Evolutionary conservation across 1,140 invertebrate genomes (phyloP), one percentile per base, ranked within the genome.

Genomic region (Drosophila obscura): DNA sequence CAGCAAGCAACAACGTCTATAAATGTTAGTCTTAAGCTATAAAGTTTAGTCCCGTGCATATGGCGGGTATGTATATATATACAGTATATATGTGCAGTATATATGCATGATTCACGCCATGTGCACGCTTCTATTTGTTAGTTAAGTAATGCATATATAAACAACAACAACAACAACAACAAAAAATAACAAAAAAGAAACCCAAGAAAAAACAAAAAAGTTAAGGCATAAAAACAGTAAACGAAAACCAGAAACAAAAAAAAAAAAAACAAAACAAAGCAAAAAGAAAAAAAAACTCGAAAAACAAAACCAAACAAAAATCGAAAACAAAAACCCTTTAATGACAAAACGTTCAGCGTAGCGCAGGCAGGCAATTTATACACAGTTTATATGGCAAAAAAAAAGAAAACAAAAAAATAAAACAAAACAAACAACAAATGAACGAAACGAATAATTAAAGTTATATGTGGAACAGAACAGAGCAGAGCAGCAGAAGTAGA

Each of bases 331-430:
- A 69, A 68, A 68, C 43, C 41, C 68, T 68, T 87, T 85, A 5
- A 39, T 85, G 82, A 85, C 82, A 87, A 85, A 57, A 80, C 78
- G 78, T 85, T 80, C 60, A 76, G 77, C 77, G 77, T 82, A 83
- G 80, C 35, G 35, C 80, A 83, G 63, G 72, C 72, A 75, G 60
- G 74, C 78, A 87, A 73, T 85, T 85, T 85, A 87, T 87, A 87
- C 74, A 87, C 82, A 87, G 66, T 85, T 85, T 82, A 85, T 85
- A 85, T 85, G 87, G 69, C 65, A 78, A 80, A 81, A 63, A 77
- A 66, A 65, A 41, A 75, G 60, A 73, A 68, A 24, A 52, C 45
- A 24, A 46, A 51, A 80, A 62, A 48, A 72, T 56, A 75, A 68
- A 73, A 41, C 52, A 45, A 48, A 72, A 43, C 1, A n/a, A 45